Percentiles rank a stretch among this genome's conserved stretches.
Evolutionary conservation across 2,797 vertebrate species (phyloP).

Genomic region (Argyrosomus regius): DNA sequence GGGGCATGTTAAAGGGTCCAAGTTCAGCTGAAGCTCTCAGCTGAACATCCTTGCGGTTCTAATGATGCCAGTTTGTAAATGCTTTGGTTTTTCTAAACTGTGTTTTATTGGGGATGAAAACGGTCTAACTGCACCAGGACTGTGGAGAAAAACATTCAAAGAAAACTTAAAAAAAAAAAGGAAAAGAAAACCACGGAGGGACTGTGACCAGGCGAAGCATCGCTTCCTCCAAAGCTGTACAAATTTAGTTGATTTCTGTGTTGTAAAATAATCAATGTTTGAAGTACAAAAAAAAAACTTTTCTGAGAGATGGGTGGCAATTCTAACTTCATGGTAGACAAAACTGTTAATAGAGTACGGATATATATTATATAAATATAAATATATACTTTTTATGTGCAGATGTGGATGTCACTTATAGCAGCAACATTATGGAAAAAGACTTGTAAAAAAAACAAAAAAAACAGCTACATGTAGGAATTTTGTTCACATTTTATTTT

Average conservation of each 20-base stretch:
- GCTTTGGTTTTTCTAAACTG: constrained; percentile 82
- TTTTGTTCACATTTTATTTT: constrained; percentile 84
- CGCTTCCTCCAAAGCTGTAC: constrained; percentile 83
- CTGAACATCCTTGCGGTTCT: constrained; percentile 73
- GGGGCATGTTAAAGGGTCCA: constrained; percentile 71
- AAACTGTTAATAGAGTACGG: constrained; percentile 90
- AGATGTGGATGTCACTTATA: constrained; percentile 90
- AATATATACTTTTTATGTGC: constrained; percentile 92
- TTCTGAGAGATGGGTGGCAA: constrained; percentile 82
- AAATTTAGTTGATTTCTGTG: constrained; percentile 86
- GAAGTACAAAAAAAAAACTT: constrained; percentile 76
- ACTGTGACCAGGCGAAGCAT: constrained; percentile 63
- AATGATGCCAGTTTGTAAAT: constrained; percentile 86
- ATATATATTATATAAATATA: constrained; percentile 92
- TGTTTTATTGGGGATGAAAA: constrained; percentile 82
- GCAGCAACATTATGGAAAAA: constrained; percentile 87
- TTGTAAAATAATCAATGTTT: constrained; percentile 88
- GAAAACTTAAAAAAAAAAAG: neutral
- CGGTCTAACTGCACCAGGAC: constrained; percentile 67
- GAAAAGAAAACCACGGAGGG: constrained; percentile 57
- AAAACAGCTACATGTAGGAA: constrained; percentile 81
- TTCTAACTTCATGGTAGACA: constrained; percentile 88
- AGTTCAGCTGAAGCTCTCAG: constrained; percentile 73
- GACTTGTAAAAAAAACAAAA: constrained; percentile 65
- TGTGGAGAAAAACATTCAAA: constrained; percentile 33